Base-by-base conservation (phyloP, 2,113 vertebrate genomes). In the Kryptolebias marmoratus region DNA sequence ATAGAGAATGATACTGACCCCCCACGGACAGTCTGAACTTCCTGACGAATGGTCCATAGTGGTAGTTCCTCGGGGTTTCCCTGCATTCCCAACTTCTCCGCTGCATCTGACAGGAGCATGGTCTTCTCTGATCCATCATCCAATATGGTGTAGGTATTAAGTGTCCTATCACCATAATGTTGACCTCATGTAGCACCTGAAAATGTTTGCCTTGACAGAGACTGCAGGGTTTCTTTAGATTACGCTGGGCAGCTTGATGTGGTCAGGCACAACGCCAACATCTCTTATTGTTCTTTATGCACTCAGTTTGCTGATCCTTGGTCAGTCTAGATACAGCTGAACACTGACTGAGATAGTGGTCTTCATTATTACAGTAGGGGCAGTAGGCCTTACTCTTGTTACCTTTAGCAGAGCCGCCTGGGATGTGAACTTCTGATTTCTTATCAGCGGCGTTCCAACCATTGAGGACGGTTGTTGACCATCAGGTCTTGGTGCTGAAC, bases 41-140 rank as follows among this genome's bases (percentile, higher is more conserved):
- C 28, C 15, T 64, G 47, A 7, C 47, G 10, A 11, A 64, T 64
- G 0, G 48, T 64, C 2, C 16, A 28, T 15, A 64, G 27, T 11
- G 61, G 28, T 31, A 64, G 28, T 11, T 49, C 61, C 2, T 64
- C 62, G 2, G 47, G 16, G 11, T 11, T 14, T 10, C 45, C 45
- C 28, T 18, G 44, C 12, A 82, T 64, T 2, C 54, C 54, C 3
- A 68, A 12, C 28, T 48, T 11, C 1, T 73, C 45, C 1, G 44
- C 60, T 0, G 58, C 68, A 0, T 12, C 39, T 18, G 66, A 61
- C 1, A 81, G 28, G 9, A 81, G 15, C 67, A 81, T 81, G 0
- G 52, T 68, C 5, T 52, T 36, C 44, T 76, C 56, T 0, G 48
- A 81, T 0, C 78, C 61, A 32, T 74, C 71, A 2, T 80, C 64